phyloP scores from a whole-genome alignment of 1,140 invertebrate genomes.

The Apolygus lucorum region DNA sequence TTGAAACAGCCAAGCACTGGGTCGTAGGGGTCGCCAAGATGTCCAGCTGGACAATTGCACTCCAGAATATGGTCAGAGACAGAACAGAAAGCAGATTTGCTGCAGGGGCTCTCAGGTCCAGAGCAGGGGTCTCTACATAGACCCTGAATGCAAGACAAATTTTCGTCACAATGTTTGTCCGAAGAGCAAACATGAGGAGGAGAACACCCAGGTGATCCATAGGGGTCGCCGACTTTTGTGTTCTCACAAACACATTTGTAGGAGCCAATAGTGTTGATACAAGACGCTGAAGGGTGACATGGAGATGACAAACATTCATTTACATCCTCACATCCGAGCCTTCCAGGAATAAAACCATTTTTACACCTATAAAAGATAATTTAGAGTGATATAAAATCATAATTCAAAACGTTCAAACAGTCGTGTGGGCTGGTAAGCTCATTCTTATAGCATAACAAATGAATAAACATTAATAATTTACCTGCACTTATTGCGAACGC shows the following conservation, averaged over 20 bases:
- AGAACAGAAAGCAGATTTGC: conserved; percentile 60
- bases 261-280: conserved; percentile 68
- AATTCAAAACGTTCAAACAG: not conserved
- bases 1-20: conserved; percentile 64
- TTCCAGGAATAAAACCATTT: conserved; percentile 56
- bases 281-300: conserved; percentile 68
- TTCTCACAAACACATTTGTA: conserved; percentile 68
- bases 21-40: conserved; percentile 69
- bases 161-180: conserved; percentile 59
- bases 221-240: conserved; percentile 69
- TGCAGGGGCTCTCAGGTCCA: conserved; percentile 49
- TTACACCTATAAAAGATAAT: conserved; percentile 44
- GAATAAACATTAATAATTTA: conserved; percentile 37
- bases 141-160: conserved; percentile 58
- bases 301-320: conserved; percentile 69
- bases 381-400: conserved; percentile 38
- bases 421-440: not conserved
- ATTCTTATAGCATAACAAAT: conserved; percentile 3
- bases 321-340: conserved; percentile 63
- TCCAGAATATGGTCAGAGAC: conserved; percentile 57
- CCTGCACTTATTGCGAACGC: conserved; percentile 65
- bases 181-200: conserved; percentile 59
- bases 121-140: conserved; percentile 69
- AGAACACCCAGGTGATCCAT: conserved; percentile 57
- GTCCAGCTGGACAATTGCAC: conserved; percentile 66